These are phyloP conservation scores for Beris morrisii DNA, from an alignment of 2,888 invertebrate genomes.

Conservation along the genomic window DNA sequence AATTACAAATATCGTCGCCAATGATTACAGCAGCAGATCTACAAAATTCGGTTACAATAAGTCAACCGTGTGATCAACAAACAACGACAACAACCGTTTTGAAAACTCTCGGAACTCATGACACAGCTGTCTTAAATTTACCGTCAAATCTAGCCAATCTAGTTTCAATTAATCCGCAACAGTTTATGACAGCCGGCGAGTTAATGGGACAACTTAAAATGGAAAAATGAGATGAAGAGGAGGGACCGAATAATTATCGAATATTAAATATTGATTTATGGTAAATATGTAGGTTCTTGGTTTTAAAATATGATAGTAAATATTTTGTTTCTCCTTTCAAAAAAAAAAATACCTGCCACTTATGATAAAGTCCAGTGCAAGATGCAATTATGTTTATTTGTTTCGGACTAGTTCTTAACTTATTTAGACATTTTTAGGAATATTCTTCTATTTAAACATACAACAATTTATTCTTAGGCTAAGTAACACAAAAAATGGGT, in stretches of 20 bases:
- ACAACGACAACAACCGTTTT: slow-evolving; percentile 42
- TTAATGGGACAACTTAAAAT: slow-evolving; percentile 51
- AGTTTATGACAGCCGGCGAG: slow-evolving; percentile 49
- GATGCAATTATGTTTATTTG: too few relatives aligned
- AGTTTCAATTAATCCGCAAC: slow-evolving; percentile 50
- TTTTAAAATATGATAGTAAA: slow-evolving; percentile 6
- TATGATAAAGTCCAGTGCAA: too few relatives aligned
- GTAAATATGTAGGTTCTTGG: slow-evolving; percentile 26
- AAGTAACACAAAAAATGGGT: too few relatives aligned
- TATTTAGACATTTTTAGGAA: too few relatives aligned
- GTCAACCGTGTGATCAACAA: slow-evolving; percentile 44
- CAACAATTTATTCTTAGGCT: too few relatives aligned
- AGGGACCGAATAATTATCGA: slow-evolving; percentile 24
- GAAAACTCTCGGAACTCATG: slow-evolving; percentile 46
- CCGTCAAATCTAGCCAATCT: slow-evolving; percentile 51
- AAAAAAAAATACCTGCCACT: too few relatives aligned
- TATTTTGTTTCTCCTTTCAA: background rate
- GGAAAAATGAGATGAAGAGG: slow-evolving; percentile 47
- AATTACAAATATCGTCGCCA: slow-evolving; percentile 48
- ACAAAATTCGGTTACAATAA: slow-evolving; percentile 53
- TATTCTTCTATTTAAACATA: too few relatives aligned
- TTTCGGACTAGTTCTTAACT: too few relatives aligned
- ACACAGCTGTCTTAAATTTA: slow-evolving; percentile 49
- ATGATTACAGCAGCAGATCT: slow-evolving; percentile 47
- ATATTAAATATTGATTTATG: slow-evolving; percentile 30